phyloP scores from a whole-genome alignment of 1,140 invertebrate genomes.

The Diabrotica virgifera region DNA sequence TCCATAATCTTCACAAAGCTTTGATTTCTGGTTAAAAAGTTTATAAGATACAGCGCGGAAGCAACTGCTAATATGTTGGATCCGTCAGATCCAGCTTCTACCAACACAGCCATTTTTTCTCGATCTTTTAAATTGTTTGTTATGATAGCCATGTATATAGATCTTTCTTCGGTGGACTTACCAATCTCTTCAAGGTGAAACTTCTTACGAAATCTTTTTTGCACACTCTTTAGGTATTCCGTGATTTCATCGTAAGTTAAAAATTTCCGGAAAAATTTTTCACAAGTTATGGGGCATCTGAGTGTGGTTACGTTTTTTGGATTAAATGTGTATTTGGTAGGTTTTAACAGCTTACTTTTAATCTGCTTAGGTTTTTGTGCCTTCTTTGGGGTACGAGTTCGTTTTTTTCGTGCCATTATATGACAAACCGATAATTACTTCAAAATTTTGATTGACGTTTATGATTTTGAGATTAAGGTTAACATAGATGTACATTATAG shows the following conservation, averaged over 20 bases:
- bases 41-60: slow-evolving; percentile 28
- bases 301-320: neutral
- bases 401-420: neutral
- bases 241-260: slow-evolving; percentile 29
- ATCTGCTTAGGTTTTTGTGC: neutral
- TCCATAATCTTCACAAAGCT: slow-evolving; percentile 25
- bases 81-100: slow-evolving; percentile 34
- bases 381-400: neutral
- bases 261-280: slow-evolving; percentile 31
- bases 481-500: too few relatives aligned
- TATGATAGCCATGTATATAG: slow-evolving; percentile 30
- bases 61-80: slow-evolving; percentile 27
- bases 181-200: slow-evolving; percentile 22
- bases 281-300: slow-evolving; percentile 8
- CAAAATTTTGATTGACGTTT: slow-evolving; percentile 1
- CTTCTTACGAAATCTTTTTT: slow-evolving; percentile 17
- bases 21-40: slow-evolving; percentile 28
- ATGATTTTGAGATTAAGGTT: neutral
- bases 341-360: neutral
- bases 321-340: neutral
- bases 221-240: slow-evolving; percentile 24
- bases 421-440: neutral
- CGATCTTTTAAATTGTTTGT: neutral
- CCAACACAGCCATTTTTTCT: slow-evolving; percentile 24
- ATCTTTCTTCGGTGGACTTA: slow-evolving; percentile 24